phyloP scores from a whole-genome alignment of 2,888 invertebrate genomes.

The Papilio demoleus region DNA sequence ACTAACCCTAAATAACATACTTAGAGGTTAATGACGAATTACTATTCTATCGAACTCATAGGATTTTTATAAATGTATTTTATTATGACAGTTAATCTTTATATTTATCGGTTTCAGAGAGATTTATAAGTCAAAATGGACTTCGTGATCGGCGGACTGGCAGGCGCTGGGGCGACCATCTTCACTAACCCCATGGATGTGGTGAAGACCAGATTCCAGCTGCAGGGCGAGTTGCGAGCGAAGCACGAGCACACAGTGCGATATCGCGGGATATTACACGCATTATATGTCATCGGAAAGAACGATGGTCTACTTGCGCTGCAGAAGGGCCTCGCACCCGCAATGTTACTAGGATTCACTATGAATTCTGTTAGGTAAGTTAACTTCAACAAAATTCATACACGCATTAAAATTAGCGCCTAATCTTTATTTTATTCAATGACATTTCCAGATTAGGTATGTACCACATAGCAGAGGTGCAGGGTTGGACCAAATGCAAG shows the following conservation, averaged over 20 bases:
- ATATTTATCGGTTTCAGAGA: conserved; percentile 11
- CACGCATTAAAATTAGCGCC: too few species aligned
- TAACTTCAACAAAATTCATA: too few species aligned
- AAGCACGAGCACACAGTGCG: conserved; percentile 75
- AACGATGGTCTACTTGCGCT: conserved; percentile 90
- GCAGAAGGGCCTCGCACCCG: conserved; percentile 91
- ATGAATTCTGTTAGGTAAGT: conserved; percentile 82
- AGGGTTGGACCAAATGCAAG: conserved; percentile 76
- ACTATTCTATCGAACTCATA: too few species aligned
- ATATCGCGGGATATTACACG: conserved; percentile 91
- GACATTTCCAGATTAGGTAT: conserved; percentile 83
- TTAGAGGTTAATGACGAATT: too few species aligned
- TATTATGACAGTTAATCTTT: neutral
- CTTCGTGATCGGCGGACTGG: conserved; percentile 87
- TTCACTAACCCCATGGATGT: conserved; percentile 96
- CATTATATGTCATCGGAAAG: conserved; percentile 87
- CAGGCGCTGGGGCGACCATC: conserved; percentile 89
- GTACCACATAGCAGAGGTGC: conserved; percentile 85
- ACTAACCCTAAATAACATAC: too few species aligned
- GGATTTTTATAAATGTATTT: too few species aligned
- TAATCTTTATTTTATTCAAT: too few species aligned
- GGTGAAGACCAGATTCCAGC: conserved; percentile 92
- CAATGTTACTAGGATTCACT: conserved; percentile 89
- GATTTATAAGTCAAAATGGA: conserved; percentile 79
- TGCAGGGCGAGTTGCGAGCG: conserved; percentile 90